Conservation (phyloP, 2,888 invertebrate species). For the Pheosia tremula region DNA sequence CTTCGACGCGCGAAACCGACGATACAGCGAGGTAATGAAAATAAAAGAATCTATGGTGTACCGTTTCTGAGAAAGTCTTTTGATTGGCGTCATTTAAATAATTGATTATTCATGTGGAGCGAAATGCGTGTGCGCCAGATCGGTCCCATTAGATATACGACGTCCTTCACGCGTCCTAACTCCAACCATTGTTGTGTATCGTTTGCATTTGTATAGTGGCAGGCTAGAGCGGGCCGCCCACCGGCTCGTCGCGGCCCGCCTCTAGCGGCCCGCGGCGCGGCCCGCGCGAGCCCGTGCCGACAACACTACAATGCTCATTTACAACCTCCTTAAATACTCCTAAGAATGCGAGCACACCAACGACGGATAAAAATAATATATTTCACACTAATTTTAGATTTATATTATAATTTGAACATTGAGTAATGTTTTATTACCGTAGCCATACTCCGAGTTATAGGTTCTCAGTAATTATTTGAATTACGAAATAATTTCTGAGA, state of each 20-base stretch:
- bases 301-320: slow-evolving; percentile 27
- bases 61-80: slow-evolving; percentile 68
- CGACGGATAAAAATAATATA: slow-evolving; percentile 44
- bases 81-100: slow-evolving; percentile 79
- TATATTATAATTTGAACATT: slow-evolving; percentile 55
- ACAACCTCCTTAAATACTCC: slow-evolving; percentile 20
- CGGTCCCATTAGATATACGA: slow-evolving; percentile 77
- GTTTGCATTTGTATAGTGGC: slow-evolving; percentile 80
- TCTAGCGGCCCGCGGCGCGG: slow-evolving; percentile 36
- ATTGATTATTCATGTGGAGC: slow-evolving; percentile 83
- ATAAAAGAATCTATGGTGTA: slow-evolving; percentile 55
- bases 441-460: slow-evolving; percentile 54
- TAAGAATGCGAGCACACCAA: slow-evolving; percentile 30
- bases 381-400: slow-evolving; percentile 55
- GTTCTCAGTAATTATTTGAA: slow-evolving; percentile 65
- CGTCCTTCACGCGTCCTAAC: slow-evolving; percentile 84
- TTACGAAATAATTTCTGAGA: slow-evolving; percentile 66
- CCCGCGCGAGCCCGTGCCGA: slow-evolving; percentile 19
- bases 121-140: slow-evolving; percentile 77
- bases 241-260: slow-evolving; percentile 63
- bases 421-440: slow-evolving; percentile 58
- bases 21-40: slow-evolving; percentile 30
- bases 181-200: slow-evolving; percentile 80
- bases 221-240: slow-evolving; percentile 69
- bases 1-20: slow-evolving; percentile 51